Conservation (phyloP, 2,113 vertebrate genomes). For the Mola mola region DNA sequence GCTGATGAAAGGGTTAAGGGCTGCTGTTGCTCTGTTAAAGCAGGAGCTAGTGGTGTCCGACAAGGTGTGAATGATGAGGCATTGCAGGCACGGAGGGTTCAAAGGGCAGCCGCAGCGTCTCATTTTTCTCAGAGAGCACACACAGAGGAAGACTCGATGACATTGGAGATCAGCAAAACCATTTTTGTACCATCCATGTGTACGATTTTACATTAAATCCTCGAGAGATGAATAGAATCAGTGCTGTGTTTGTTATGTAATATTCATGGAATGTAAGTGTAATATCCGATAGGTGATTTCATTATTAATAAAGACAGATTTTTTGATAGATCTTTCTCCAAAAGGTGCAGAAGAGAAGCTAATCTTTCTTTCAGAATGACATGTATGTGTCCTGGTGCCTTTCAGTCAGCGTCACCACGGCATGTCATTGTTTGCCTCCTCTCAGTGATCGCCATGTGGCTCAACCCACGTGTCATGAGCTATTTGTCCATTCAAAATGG, state of each 20-base stretch:
- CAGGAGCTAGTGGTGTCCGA: conserved; percentile 62
- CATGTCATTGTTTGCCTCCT: conserved; percentile 33
- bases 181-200: neutral
- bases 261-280: no score
- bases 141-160: conserved; percentile 27
- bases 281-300: no score
- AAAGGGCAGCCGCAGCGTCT: conserved; percentile 60
- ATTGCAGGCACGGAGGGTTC: conserved; percentile 50
- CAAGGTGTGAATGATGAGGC: conserved; percentile 70
- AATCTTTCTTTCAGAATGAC: neutral
- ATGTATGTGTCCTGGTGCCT: neutral
- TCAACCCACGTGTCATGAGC: conserved; percentile 12
- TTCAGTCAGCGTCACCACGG: conserved; percentile 19
- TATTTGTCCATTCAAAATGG: conserved; percentile 49
- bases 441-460: conserved; percentile 13
- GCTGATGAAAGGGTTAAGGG: conserved; percentile 59
- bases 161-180: conserved; percentile 27
- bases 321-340: no score
- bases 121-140: conserved; percentile 49
- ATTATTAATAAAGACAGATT: no score
- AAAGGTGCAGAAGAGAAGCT: neutral
- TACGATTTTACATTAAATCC: no score
- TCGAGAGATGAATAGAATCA: no score
- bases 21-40: conserved; percentile 26
- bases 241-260: no score